Evolutionary conservation across 2,888 invertebrate species (phyloP), one percentile per base, ranked within the genome.

Genomic region (Ochropleura leucogaster): DNA sequence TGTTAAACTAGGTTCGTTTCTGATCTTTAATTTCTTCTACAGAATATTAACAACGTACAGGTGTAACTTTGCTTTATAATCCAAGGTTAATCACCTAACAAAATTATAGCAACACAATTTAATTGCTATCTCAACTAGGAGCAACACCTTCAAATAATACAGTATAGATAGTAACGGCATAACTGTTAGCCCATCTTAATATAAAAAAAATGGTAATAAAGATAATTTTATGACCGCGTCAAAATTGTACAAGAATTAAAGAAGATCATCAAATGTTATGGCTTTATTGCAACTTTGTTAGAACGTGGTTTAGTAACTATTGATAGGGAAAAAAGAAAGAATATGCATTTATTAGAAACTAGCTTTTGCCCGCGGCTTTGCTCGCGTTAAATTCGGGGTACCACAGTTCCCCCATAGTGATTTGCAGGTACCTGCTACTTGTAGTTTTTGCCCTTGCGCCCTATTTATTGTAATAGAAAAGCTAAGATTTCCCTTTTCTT

Each of bases 61-160:
- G 42, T 30, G 30, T 49, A 49, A 49, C 9, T 46, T 46, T 6
- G 2, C 14, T 12, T 64, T 0, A 20, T 55, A 64, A n/a, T 46
- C n/a, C 79, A 80, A 80, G 78, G 83, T 67, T 67, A 77, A 77
- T 60, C 30, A 68, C 53, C 55, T 0, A 64, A 53, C 44, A 82
- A 65, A 68, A 65, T 60, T 5, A 53, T 57, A 63, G 40, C 16
- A 82, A 60, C 49, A 46, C 18, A 14, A n/a, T 57, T 72, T 82
- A 78, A 82, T 72, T 65, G 46, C 79, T 46, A 60, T 20, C 20
- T 7, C 42, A 72, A 64, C 53, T 57, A 70, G 18, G 59, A 57
- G 53, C 66, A 77, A 79, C 82, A 77, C 82, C 40, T 72, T 65
- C 12, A 68, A 78, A 68, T 83, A 65, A 80, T 65, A 80, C 57